Percentiles rank a stretch among this genome's conserved stretches.
Conservation (phyloP, 1,140 invertebrate genomes). For the Saccostrea cuccullata region DNA sequence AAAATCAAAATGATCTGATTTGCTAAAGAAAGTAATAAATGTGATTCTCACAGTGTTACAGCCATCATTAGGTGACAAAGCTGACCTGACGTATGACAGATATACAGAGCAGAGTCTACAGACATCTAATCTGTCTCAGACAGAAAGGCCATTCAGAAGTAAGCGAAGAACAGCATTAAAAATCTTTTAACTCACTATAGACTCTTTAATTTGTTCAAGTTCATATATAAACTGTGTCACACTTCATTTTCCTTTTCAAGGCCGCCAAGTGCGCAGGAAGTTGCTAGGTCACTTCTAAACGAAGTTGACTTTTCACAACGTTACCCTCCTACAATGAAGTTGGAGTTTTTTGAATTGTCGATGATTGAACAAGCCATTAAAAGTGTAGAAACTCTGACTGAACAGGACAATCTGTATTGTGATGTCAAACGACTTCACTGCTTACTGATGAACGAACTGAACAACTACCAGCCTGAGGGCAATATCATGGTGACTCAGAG, state of each 20-base stretch:
- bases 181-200: too few relatives aligned
- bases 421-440: slow-evolving; percentile 70
- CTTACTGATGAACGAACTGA: slow-evolving; percentile 73
- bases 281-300: slow-evolving; percentile 83
- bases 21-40: neutral
- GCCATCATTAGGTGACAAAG: slow-evolving; percentile 49
- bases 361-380: slow-evolving; percentile 80
- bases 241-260: slow-evolving; percentile 50
- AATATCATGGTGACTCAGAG: slow-evolving; percentile 72
- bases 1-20: too few relatives aligned
- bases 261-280: slow-evolving; percentile 72
- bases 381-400: slow-evolving; percentile 63
- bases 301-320: slow-evolving; percentile 83
- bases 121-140: slow-evolving; percentile 43
- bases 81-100: slow-evolving; percentile 47
- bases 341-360: slow-evolving; percentile 86
- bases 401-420: slow-evolving; percentile 68
- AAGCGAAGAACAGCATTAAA: neutral
- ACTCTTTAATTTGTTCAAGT: too few relatives aligned
- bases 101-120: slow-evolving; percentile 47
- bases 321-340: slow-evolving; percentile 80
- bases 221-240: neutral
- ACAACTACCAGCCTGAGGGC: slow-evolving; percentile 73
- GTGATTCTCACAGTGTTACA: neutral
- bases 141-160: slow-evolving; percentile 41